These are phyloP conservation scores for Dipodomys ordii DNA, from an alignment of 2,113 vertebrate genomes.

Conservation along the genomic window DNA sequence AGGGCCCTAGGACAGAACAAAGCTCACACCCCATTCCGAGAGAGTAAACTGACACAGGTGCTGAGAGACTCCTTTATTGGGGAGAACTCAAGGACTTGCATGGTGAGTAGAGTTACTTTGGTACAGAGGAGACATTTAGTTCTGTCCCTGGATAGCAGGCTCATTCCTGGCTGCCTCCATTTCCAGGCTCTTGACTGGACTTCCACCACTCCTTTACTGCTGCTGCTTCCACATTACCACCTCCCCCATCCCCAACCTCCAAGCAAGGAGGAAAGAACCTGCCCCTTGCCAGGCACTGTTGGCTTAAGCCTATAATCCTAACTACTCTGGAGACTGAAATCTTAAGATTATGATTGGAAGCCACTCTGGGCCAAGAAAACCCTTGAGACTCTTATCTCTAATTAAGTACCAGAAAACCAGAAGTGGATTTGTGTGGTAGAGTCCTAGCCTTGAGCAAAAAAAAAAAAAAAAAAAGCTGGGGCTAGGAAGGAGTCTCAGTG, in stretches of 20 bases:
- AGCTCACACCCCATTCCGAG: slow-evolving; percentile 96
- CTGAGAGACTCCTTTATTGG: slow-evolving; percentile 98
- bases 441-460: too few species aligned
- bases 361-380: too few species aligned
- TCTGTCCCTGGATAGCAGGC: neutral
- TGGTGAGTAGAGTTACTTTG: slow-evolving; percentile 88
- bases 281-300: neutral
- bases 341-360: too few species aligned
- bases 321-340: too few species aligned
- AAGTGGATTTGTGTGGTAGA: too few species aligned
- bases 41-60: slow-evolving; percentile 98
- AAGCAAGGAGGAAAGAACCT: neutral
- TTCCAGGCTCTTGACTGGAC: neutral
- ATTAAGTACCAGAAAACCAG: too few species aligned
- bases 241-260: too few species aligned
- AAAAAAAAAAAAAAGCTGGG: too few species aligned
- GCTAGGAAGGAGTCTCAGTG: too few species aligned
- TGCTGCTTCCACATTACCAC: neutral
- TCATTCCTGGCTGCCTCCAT: neutral
- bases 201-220: neutral
- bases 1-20: slow-evolving; percentile 97
- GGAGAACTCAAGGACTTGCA: slow-evolving; percentile 96
- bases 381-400: too few species aligned
- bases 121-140: neutral
- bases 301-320: too few species aligned